A percentile compares a stretch with the other conserved stretches of the same genome.
Conservation (phyloP, 1,140 invertebrate species). For the Psilanteris sp. region DNA sequence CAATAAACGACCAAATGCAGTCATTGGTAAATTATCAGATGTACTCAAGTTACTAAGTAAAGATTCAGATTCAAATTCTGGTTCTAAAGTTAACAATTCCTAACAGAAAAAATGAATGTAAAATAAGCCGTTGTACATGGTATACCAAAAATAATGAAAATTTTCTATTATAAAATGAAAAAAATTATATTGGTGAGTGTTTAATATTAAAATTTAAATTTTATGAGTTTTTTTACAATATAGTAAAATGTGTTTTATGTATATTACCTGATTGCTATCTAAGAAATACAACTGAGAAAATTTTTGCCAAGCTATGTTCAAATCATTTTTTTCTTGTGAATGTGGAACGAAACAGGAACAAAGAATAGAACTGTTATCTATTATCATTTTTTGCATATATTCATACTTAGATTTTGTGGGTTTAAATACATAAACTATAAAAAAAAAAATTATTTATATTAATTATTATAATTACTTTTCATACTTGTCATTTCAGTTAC, state of each 20-base stretch:
- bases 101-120: too few species aligned
- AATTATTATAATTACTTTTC: too few species aligned
- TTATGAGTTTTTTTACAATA: too few species aligned
- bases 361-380: slow-evolving; percentile 75
- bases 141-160: too few species aligned
- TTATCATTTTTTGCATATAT: slow-evolving; percentile 78
- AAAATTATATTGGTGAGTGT: too few species aligned
- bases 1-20: slow-evolving; percentile 71
- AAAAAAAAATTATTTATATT: slow-evolving; percentile 14
- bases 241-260: too few species aligned
- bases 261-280: slow-evolving; percentile 79
- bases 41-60: slow-evolving; percentile 68
- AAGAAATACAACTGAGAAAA: slow-evolving; percentile 82
- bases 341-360: slow-evolving; percentile 81
- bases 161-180: too few species aligned
- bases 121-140: too few species aligned
- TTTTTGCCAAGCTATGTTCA: slow-evolving; percentile 81
- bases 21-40: slow-evolving; percentile 67
- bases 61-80: slow-evolving; percentile 70
- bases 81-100: slow-evolving; percentile 79
- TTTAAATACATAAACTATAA: slow-evolving; percentile 83
- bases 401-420: slow-evolving; percentile 81
- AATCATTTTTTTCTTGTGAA: slow-evolving; percentile 72
- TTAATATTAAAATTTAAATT: slow-evolving; percentile 34
- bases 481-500: too few species aligned